Evolutionary conservation across 1,140 invertebrate species (phyloP).

Genomic region (Zaprionus tsacasi): DNA sequence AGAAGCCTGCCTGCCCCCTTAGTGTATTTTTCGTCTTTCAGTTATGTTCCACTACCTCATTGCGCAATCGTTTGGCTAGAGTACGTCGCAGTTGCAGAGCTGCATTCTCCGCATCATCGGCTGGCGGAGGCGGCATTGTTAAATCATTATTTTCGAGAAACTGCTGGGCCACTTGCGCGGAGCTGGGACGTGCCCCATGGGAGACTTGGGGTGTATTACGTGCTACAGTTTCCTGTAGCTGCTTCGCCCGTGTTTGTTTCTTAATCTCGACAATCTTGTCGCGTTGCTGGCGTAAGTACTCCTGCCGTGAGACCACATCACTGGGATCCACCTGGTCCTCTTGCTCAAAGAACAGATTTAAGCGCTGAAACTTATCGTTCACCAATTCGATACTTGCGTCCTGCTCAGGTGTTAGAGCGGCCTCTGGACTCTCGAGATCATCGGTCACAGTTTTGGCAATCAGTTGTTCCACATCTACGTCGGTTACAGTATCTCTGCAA

Average conservation of each 20-base stretch:
- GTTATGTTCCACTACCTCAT: constrained; percentile 89
- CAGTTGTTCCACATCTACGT: constrained; percentile 70
- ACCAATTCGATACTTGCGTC: constrained; percentile 73
- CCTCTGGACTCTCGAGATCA: constrained; percentile 74
- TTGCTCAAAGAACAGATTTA: constrained; percentile 83
- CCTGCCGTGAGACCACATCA: constrained; percentile 91
- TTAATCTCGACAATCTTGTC: constrained; percentile 96
- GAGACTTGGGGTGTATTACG: constrained; percentile 52
- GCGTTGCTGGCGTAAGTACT: constrained; percentile 93
- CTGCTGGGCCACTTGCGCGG: constrained; percentile 88
- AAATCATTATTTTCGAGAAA: constrained; percentile 85
- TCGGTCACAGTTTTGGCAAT: constrained; percentile 75
- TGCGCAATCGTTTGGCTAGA: constrained; percentile 92
- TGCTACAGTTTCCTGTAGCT: constrained; percentile 87
- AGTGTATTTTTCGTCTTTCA: constrained; percentile 2
- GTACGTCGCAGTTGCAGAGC: constrained; percentile 91
- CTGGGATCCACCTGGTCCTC: constrained; percentile 85
- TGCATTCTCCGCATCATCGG: constrained; percentile 78
- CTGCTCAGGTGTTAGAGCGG: constrained; percentile 80
- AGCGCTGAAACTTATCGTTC: constrained; percentile 78
- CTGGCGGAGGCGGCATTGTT: constrained; percentile 47
- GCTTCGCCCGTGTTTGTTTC: constrained; percentile 92
- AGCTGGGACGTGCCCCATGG: constrained; percentile 85
- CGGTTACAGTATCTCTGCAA: constrained; percentile 43
- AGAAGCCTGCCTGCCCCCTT: background rate